Conservation (phyloP, 2,797 vertebrate species). For the Cossypha polioptera region DNA sequence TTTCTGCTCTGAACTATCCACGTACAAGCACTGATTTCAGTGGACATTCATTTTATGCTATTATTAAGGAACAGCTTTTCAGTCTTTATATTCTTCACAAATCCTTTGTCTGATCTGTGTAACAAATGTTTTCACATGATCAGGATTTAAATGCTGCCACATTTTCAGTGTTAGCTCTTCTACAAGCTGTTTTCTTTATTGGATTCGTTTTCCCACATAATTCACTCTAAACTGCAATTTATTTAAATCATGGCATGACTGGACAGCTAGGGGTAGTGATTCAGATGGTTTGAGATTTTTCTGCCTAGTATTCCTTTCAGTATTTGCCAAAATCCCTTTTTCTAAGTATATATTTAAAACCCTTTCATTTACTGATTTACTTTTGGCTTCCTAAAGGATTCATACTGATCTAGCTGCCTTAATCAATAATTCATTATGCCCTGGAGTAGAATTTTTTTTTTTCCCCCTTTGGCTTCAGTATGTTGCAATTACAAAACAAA, state of each 20-base stretch:
- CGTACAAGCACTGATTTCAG: neutral
- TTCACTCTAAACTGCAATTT: neutral
- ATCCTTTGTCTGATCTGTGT: neutral
- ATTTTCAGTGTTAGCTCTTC: neutral
- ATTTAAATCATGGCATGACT: neutral
- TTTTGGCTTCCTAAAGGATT: neutral
- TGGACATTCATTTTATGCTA: neutral
- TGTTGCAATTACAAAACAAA: neutral
- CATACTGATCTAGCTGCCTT: neutral
- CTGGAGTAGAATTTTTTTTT: neutral
- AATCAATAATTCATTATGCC: conserved; percentile 55
- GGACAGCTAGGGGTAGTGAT: neutral
- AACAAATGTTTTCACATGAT: neutral
- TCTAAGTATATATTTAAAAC: neutral
- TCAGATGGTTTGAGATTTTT: neutral
- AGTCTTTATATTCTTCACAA: neutral
- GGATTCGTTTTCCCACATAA: neutral
- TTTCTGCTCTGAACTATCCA: neutral
- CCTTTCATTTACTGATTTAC: conserved; percentile 34
- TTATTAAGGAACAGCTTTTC: neutral
- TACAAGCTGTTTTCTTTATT: neutral
- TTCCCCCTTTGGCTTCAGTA: neutral
- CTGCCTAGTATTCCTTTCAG: neutral
- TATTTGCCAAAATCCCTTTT: neutral
- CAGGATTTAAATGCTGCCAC: neutral